A percentile compares a stretch with the other conserved stretches of the same genome.
These are phyloP conservation scores for Euphonia xanthogaster DNA, from an alignment of 2,797 vertebrate species.

Conservation along the genomic window DNA sequence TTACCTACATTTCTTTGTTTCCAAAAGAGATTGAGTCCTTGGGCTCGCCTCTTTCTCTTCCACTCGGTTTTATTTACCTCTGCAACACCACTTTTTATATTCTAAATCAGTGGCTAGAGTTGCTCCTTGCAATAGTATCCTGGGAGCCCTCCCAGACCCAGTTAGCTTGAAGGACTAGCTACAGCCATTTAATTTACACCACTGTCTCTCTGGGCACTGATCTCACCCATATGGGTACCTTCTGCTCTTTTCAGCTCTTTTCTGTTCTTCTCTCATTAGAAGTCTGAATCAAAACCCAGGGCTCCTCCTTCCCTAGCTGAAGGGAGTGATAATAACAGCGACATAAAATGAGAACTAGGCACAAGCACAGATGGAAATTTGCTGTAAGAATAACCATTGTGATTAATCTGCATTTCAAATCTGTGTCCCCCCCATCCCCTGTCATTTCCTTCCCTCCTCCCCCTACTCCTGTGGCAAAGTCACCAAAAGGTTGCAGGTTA, in stretches of 20 bases:
- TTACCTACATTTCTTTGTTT: not conserved
- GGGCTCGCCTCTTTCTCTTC: not conserved
- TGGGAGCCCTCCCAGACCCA: not conserved
- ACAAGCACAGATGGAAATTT: slow-evolving; percentile 21
- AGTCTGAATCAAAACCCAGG: slow-evolving; percentile 3
- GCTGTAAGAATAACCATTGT: slow-evolving; percentile 1
- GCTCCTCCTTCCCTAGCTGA: not conserved
- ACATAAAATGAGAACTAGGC: not conserved
- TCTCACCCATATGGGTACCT: slow-evolving; percentile 22
- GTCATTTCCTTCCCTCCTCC: not conserved
- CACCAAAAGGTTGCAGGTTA: not conserved
- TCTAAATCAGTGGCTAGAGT: not conserved
- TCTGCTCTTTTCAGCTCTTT: slow-evolving; percentile 43
- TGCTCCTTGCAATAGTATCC: not conserved
- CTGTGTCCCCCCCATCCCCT: not conserved
- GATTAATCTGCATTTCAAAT: slow-evolving; percentile 16
- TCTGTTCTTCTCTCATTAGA: slow-evolving; percentile 29
- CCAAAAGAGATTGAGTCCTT: not conserved
- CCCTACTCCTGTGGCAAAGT: not conserved
- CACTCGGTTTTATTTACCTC: not conserved
- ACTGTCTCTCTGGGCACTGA: slow-evolving; percentile 1
- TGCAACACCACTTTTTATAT: not conserved
- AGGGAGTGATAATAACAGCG: not conserved
- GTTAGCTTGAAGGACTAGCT: not conserved
- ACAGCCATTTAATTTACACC: not conserved